These are phyloP conservation scores for Eristalinus sepulchralis DNA, from an alignment of 2,888 invertebrate genomes.

Conservation along the genomic window DNA sequence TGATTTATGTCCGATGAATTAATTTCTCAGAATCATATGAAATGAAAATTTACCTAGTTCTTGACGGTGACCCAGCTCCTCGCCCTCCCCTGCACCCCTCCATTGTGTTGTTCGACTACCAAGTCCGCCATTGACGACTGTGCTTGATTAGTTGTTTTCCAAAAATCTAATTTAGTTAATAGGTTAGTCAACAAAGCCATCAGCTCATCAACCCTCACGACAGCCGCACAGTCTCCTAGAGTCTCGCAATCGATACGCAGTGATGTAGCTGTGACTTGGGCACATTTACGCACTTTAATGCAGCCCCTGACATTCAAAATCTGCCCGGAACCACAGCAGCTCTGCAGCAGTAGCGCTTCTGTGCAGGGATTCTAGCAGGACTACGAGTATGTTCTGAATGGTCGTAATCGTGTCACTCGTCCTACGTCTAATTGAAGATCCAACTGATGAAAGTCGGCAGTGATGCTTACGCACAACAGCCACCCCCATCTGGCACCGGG, in stretches of 20 bases:
- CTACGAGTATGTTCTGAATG: too few relatives aligned
- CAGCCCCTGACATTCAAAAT: background rate
- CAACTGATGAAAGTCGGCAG: too few relatives aligned
- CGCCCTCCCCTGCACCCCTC: background rate
- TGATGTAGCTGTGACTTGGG: background rate
- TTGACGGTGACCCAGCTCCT: background rate
- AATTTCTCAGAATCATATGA: constrained; percentile 55
- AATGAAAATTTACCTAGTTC: constrained; percentile 32
- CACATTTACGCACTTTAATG: background rate
- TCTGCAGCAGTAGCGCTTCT: too few relatives aligned
- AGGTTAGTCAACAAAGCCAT: constrained; percentile 35
- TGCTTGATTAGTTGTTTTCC: background rate
- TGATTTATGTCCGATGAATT: constrained; percentile 55
- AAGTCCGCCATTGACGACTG: background rate
- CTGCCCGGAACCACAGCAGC: too few relatives aligned
- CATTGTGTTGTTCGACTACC: background rate
- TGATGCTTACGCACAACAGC: too few relatives aligned
- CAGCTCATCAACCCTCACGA: background rate
- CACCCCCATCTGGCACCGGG: too few relatives aligned
- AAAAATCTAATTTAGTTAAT: constrained; percentile 41
- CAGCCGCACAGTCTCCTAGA: background rate
- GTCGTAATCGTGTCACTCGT: too few relatives aligned
- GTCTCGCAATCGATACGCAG: background rate
- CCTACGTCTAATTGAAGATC: too few relatives aligned
- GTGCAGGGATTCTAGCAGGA: too few relatives aligned